A percentile compares a stretch with the other conserved stretches of the same genome.
Evolutionary conservation across 2,797 vertebrate species (phyloP).

Genomic region (Darevskia nairensis): DNA sequence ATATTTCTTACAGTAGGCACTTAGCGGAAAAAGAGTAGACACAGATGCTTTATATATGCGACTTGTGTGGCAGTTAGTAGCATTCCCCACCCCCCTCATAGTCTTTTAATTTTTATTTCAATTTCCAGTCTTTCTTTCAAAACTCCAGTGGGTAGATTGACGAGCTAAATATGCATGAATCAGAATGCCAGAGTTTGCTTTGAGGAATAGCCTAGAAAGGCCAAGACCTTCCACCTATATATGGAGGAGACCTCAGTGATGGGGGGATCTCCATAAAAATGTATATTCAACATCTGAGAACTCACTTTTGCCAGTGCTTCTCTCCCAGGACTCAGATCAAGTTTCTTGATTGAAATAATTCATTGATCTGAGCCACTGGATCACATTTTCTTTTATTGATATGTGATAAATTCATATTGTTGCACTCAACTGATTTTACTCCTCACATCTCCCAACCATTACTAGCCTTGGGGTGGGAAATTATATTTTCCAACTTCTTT

Average conservation of each 20-base stretch:
- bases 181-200: not conserved
- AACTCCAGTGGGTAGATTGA: not conserved
- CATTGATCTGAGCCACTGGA: not conserved
- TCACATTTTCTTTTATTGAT: not conserved
- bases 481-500: not conserved
- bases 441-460: not conserved
- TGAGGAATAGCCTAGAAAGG: not conserved
- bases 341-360: too few relatives aligned
- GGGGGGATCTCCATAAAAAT: not conserved
- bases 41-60: not conserved
- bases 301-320: not conserved
- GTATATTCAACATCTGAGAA: not conserved
- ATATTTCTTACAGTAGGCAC: not conserved
- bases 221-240: not conserved
- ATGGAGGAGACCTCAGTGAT: not conserved
- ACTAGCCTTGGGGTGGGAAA: conserved; percentile 6
- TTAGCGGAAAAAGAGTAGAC: not conserved
- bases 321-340: not conserved
- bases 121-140: not conserved
- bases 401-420: not conserved
- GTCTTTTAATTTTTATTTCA: not conserved
- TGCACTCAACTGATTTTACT: not conserved
- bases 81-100: not conserved
- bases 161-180: not conserved
- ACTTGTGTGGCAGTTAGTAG: conserved; percentile 3